Base-by-base conservation (phyloP, 2,888 invertebrate species). In the Temnothorax ravouxi region DNA sequence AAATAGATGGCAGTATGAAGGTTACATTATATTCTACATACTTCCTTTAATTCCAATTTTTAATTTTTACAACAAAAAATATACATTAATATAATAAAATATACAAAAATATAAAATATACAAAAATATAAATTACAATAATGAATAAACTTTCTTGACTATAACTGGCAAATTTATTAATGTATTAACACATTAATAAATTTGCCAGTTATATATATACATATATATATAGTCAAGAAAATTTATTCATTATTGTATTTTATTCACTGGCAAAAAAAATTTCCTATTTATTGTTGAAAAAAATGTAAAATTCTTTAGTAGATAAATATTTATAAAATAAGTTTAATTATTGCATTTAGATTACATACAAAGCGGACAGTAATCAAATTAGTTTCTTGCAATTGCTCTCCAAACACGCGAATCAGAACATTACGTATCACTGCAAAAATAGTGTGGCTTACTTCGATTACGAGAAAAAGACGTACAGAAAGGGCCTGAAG, bases 301-400 rank as follows among this genome's bases (percentile, higher is more conserved):
- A 9, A 41, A 25, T 21, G 38, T 61, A n/a, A n/a, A 11, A 41
- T 6, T 44, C 9, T 29, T 54, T 66, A 66, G 1, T 50, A 25
- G 21, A 74, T 56, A 47, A 52, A 18, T 66, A 6, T 11, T 66
- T 25, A 52, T 38, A 52, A 74, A 76, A 76, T 41, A 38, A n/a
- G 25, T 44, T 25, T 47, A 29, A 61, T 66, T 41, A 2, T 52
- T 95, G 94, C 66, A 21, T 84, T 13, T 9, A 98, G 98, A 96
- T 99, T 87, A 96, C 97, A 0, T 99, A 99, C 95, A 98, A 98
- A 95, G 97, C 98, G 0, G 98, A 98, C 93, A 97, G 97, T 92
- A 97, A 97, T 88, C 99, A 99, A 95, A 96, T 99, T 85, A 97
- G 97, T 8, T 98, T 98, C 95, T 96, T 99, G 13, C 98, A 99